Percentiles rank a stretch among this genome's conserved stretches.
phyloP scores from a whole-genome alignment of 2,888 invertebrate genomes.

The Micoletzkya japonica region DNA sequence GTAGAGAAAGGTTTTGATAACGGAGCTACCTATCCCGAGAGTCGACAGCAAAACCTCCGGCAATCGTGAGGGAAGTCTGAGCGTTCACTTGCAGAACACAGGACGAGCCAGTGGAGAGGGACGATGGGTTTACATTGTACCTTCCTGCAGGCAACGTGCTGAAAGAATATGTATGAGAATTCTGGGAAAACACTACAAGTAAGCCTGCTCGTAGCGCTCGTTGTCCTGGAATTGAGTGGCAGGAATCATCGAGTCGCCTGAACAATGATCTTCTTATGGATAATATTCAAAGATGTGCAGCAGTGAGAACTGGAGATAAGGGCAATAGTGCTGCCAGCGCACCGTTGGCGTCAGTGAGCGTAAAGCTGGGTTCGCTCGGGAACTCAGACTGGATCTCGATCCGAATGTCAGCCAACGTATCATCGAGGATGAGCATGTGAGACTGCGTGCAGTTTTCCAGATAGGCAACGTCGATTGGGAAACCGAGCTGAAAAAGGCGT shows the following conservation, averaged over 20 bases:
- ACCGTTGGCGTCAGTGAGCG: slow-evolving; percentile 39
- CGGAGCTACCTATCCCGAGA: slow-evolving; percentile 16
- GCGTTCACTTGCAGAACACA: slow-evolving; percentile 10
- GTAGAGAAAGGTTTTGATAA: too few species aligned
- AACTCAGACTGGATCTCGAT: slow-evolving; percentile 38
- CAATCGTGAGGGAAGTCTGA: background rate
- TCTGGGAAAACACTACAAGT: background rate
- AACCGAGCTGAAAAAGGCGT: slow-evolving; percentile 2
- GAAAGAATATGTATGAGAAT: background rate
- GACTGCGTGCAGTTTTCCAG: slow-evolving; percentile 39
- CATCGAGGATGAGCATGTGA: slow-evolving; percentile 41
- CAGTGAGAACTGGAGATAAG: background rate
- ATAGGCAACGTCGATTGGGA: slow-evolving; percentile 36
- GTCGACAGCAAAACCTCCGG: slow-evolving; percentile 19
- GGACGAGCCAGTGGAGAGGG: background rate
- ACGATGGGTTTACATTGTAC: background rate
- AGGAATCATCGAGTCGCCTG: background rate
- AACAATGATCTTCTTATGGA: background rate
- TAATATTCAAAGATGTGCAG: background rate
- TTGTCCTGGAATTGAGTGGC: background rate
- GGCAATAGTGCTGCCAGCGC: background rate
- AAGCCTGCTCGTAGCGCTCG: background rate
- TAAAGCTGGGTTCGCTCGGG: slow-evolving; percentile 38
- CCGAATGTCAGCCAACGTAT: slow-evolving; percentile 39
- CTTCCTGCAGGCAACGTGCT: background rate